A percentile compares a stretch with the other conserved stretches of the same genome.
Evolutionary conservation across 2,797 vertebrate species (phyloP).

Genomic region (Rhynchotus rufescens): DNA sequence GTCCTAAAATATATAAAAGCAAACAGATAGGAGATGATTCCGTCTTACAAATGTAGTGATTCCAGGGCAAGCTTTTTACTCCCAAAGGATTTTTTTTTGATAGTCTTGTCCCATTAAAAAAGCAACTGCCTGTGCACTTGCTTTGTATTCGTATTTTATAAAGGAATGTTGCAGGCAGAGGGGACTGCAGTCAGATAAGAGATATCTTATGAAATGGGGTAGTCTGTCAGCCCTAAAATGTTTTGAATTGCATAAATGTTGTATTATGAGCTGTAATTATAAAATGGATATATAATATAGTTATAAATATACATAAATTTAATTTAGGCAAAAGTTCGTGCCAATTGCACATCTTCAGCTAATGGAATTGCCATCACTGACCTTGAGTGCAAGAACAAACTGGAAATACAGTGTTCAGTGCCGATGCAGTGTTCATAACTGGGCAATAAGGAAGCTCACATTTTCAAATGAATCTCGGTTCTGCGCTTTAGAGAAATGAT

Average conservation of each 20-base stretch:
- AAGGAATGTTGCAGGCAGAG: background rate
- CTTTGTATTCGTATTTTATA: background rate
- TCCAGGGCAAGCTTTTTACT: background rate
- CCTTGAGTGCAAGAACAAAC: background rate
- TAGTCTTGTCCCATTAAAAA: background rate
- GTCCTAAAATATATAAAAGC: background rate
- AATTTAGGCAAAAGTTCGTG: background rate
- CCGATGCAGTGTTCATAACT: background rate
- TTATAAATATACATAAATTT: background rate
- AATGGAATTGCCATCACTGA: background rate
- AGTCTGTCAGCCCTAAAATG: background rate
- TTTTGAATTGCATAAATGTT: background rate
- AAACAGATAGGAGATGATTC: background rate
- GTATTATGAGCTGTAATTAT: background rate
- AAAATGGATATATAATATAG: background rate
- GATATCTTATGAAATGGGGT: background rate
- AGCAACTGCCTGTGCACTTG: background rate
- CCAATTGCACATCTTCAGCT: background rate
- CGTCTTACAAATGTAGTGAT: background rate
- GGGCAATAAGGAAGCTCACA: background rate
- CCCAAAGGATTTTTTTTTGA: background rate
- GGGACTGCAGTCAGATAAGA: background rate
- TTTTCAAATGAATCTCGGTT: background rate
- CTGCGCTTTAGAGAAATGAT: background rate
- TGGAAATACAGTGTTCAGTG: background rate